These are phyloP conservation scores for Clusia tigrina DNA, from an alignment of 2,888 invertebrate genomes.

Conservation along the genomic window DNA sequence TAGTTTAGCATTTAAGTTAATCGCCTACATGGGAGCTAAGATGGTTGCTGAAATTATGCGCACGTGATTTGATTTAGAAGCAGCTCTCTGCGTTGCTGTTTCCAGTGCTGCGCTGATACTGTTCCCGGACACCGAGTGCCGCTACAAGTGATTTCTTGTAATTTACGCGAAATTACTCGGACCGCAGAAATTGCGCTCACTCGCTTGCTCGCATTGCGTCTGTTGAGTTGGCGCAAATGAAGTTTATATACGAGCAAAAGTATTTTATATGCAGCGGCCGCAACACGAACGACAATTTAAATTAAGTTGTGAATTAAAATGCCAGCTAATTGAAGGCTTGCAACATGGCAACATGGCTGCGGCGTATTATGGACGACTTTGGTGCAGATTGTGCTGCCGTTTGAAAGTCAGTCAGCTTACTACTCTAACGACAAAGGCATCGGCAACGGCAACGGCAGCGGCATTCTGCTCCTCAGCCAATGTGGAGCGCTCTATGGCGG, in stretches of 20 bases:
- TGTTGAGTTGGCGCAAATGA: neutral
- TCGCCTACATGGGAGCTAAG: conserved; percentile 56
- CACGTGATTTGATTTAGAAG: conserved; percentile 59
- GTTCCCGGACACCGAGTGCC: neutral
- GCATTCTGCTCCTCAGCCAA: neutral
- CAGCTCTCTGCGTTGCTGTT: conserved; percentile 39
- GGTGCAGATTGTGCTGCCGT: too few species aligned
- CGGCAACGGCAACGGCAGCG: conserved; percentile 18
- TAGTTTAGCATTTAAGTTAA: conserved; percentile 60
- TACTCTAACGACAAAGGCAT: too few species aligned
- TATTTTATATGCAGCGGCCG: conserved; percentile 10
- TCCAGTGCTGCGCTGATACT: neutral
- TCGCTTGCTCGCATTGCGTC: too few species aligned
- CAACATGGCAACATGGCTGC: too few species aligned
- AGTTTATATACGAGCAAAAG: neutral
- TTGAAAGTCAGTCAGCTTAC: too few species aligned
- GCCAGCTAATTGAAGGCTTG: conserved; percentile 26
- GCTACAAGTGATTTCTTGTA: conserved; percentile 1
- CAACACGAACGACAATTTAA: conserved; percentile 35
- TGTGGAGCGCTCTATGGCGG: conserved; percentile 4
- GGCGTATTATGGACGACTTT: too few species aligned
- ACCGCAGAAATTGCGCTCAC: too few species aligned
- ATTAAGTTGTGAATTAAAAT: conserved; percentile 52
- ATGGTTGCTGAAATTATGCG: conserved; percentile 51
- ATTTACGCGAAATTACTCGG: conserved; percentile 3